phyloP scores from a whole-genome alignment of 2,797 vertebrate species.

The Etheostoma perlongum region DNA sequence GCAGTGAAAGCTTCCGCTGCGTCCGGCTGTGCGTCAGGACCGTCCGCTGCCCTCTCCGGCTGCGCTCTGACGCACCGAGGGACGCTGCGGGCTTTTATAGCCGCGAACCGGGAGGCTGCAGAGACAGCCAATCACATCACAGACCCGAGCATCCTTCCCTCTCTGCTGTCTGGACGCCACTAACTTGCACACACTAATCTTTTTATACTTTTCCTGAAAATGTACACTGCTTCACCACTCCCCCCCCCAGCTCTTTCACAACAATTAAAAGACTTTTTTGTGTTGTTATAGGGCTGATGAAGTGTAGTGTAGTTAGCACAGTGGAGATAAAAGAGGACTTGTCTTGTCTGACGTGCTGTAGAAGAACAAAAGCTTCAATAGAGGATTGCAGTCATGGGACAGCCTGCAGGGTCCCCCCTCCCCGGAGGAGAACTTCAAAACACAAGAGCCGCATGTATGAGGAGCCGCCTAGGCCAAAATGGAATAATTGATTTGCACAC shows the following conservation, averaged over 20 bases:
- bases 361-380: neutral
- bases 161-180: neutral
- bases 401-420: neutral
- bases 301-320: too few relatives aligned
- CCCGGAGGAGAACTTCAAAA: neutral
- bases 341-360: neutral
- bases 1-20: neutral
- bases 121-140: constrained; percentile 67
- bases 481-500: too few relatives aligned
- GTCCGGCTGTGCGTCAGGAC: neutral
- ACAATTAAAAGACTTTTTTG: neutral
- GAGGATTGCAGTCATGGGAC: constrained; percentile 20
- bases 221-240: neutral
- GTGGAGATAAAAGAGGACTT: neutral
- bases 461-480: too few relatives aligned
- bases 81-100: constrained; percentile 56
- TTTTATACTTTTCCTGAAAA: neutral
- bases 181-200: fast-evolving
- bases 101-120: constrained; percentile 48
- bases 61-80: constrained; percentile 21
- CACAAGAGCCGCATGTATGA: constrained; percentile 1
- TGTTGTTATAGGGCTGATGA: neutral
- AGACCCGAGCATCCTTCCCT: constrained; percentile 34
- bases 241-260: neutral
- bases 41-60: constrained; percentile 3